A percentile compares a stretch with the other conserved stretches of the same genome.
Evolutionary conservation across 2,113 vertebrate genomes (phyloP).

Genomic region (Antidorcas marsupialis): DNA sequence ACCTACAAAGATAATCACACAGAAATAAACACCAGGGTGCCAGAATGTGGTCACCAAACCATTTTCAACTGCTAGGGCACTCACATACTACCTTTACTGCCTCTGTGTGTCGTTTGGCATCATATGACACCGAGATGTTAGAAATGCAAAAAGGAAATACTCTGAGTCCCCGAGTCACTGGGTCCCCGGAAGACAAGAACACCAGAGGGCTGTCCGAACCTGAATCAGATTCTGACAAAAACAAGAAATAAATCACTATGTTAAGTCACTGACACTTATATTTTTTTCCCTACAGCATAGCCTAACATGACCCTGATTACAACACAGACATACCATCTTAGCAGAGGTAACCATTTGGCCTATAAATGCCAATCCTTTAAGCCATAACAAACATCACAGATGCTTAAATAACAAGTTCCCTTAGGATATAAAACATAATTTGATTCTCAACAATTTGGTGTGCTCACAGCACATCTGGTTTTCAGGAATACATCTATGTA

Average conservation of each 20-base stretch:
- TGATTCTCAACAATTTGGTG: constrained; percentile 58
- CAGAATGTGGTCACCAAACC: not conserved
- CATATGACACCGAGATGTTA: not conserved
- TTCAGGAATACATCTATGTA: constrained; percentile 49
- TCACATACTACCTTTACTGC: not conserved
- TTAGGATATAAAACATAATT: constrained; percentile 64
- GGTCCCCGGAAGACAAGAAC: not conserved
- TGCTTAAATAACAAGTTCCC: constrained; percentile 68
- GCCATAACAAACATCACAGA: constrained; percentile 46
- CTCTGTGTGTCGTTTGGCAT: not conserved
- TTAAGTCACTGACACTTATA: not conserved
- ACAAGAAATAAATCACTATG: not conserved
- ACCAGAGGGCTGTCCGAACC: not conserved
- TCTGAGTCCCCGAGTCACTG: not conserved
- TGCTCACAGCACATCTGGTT: constrained; percentile 62
- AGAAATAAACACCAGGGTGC: not conserved
- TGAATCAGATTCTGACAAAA: not conserved
- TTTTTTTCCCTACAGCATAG: not conserved
- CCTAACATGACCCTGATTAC: not conserved
- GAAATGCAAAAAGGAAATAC: not conserved
- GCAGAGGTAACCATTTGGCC: constrained; percentile 18
- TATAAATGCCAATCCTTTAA: constrained; percentile 48
- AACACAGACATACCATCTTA: not conserved
- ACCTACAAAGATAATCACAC: not conserved
- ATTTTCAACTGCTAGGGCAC: not conserved